Evolutionary conservation across 2,113 vertebrate genomes (phyloP).

Genomic region (Ictidomys tridecemlineatus): DNA sequence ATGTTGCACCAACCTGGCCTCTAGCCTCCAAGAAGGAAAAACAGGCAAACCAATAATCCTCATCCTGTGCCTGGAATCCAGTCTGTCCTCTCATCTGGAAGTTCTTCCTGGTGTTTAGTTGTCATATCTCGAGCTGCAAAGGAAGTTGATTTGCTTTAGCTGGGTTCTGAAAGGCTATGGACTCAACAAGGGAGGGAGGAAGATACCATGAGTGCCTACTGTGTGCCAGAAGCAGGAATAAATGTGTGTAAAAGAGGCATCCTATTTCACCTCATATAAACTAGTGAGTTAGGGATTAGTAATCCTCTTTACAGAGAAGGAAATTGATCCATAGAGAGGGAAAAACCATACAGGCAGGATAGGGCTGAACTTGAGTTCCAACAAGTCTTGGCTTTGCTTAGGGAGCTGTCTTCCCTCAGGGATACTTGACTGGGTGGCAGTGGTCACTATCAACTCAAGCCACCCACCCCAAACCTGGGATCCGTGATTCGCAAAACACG

Average conservation of each 20-base stretch:
- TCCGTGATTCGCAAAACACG: constrained; percentile 30
- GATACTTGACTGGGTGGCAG: not conserved
- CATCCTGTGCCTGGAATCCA: not conserved
- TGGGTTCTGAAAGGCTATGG: constrained; percentile 35
- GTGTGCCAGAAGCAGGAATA: not conserved
- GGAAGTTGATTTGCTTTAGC: constrained; percentile 36
- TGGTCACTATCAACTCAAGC: not conserved
- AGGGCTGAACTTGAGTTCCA: not conserved
- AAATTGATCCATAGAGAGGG: not conserved
- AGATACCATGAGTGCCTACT: not conserved
- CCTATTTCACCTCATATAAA: not conserved
- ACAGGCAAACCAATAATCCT: not conserved
- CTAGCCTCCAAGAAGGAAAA: constrained; percentile 39
- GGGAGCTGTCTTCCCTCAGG: not conserved
- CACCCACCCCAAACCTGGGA: not conserved
- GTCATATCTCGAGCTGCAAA: constrained; percentile 50
- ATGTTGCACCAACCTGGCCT: constrained; percentile 44
- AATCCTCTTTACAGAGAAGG: constrained; percentile 23
- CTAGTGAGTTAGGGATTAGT: constrained; percentile 18
- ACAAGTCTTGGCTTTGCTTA: not conserved
- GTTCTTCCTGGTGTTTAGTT: constrained; percentile 17
- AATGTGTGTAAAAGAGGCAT: not conserved
- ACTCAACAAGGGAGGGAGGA: not conserved
- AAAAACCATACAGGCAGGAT: not conserved
- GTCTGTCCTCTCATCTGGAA: not conserved